A percentile compares a stretch with the other conserved stretches of the same genome.
Conservation (phyloP, 2,113 vertebrate genomes). For the Acrocephalus arundinaceus region DNA sequence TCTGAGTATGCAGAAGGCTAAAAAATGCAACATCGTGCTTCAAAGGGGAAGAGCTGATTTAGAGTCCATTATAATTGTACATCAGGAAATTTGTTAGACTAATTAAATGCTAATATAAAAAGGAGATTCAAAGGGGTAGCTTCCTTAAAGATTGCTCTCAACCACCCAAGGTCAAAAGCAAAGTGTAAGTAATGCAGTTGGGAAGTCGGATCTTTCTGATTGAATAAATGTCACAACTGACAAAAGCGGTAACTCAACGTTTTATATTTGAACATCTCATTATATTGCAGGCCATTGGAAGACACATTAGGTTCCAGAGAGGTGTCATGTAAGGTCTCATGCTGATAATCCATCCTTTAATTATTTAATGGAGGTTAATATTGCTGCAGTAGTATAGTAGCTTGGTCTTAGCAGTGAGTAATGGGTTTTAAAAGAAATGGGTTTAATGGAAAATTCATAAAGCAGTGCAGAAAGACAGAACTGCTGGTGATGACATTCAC, state of each 20-base stretch:
- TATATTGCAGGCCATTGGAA: conserved; percentile 64
- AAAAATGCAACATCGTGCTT: background rate
- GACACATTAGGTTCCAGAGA: conserved; percentile 61
- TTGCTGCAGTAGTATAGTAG: background rate
- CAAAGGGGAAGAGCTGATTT: conserved; percentile 50
- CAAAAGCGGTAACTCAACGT: conserved; percentile 47
- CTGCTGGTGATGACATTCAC: background rate
- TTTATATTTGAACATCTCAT: conserved; percentile 72
- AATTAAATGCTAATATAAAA: conserved; percentile 69
- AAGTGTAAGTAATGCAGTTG: conserved; percentile 54
- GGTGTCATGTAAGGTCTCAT: conserved; percentile 63
- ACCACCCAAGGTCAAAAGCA: conserved; percentile 63
- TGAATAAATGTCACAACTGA: conserved; percentile 61
- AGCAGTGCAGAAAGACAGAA: background rate
- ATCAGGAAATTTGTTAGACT: conserved; percentile 57
- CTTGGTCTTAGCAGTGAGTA: conserved; percentile 11
- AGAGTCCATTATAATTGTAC: conserved; percentile 42
- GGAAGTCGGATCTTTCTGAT: conserved; percentile 14
- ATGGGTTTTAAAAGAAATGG: conserved; percentile 24
- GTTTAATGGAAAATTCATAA: conserved; percentile 54
- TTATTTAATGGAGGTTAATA: conserved; percentile 73
- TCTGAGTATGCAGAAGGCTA: background rate
- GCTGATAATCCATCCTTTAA: conserved; percentile 70
- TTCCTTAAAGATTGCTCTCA: conserved; percentile 62
- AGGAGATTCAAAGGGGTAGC: conserved; percentile 48